Evolutionary conservation across 2,113 vertebrate species (phyloP), one percentile per base, ranked within the genome.

Genomic region (Bathybates hornii): DNA sequence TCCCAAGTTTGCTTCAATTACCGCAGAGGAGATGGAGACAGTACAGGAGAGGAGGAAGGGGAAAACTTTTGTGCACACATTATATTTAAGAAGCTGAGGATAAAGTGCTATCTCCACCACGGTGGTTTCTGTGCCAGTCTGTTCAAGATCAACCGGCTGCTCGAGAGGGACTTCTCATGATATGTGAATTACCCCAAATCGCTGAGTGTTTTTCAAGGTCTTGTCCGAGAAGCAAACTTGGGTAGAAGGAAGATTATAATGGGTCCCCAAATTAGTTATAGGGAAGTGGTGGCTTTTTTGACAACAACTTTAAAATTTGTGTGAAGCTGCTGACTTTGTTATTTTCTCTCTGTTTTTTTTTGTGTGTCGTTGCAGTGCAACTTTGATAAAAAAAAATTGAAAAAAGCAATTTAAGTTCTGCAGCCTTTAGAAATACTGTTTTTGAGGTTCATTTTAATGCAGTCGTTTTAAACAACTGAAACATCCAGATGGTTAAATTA

Each of bases 1-100:
- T 94, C 92, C 93, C 94, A 96, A 96, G 95, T 96, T 96, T 94
- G 91, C 95, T 94, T 96, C 94, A 94, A 94, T 98, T 98, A 98
- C 97, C 4, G 88, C 93, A 94, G 88, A 95, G 93, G 91, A 95
- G 95, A 95, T 94, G 94, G 93, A 94, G 92, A 92, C 92, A 92
- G 93, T 91, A 94, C 93, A 94, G 94, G 93, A 95, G 92, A 90
- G 90, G 90, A 94, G 89, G 92, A 86, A 88, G 86, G 84, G 83
- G 85, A 48, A 86, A 91, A 92, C 89, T 96, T 95, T 96, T 94
- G 95, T 95, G 94, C 92, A 96, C 97, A 97, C 97, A 97, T 98
- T 98, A 97, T 97, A 97, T 97, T 98, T 97, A 97, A 97, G 97
- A 97, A 96, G 96, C 96, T 95, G 93, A 96, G 97, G 97, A 97